phyloP scores from a whole-genome alignment of 1,140 invertebrate species.

The Homalodisca vitripennis region DNA sequence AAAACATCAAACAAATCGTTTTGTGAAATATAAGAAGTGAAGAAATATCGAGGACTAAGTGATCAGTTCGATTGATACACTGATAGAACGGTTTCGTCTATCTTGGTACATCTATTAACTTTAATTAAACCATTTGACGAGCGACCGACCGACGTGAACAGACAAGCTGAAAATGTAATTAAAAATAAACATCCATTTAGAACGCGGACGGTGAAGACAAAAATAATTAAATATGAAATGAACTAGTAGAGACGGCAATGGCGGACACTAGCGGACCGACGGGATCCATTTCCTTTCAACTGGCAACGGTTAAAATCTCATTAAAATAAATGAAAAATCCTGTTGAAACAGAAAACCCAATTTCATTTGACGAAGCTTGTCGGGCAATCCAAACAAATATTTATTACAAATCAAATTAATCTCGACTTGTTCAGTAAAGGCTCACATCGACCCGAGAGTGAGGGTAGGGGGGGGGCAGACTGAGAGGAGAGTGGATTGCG shows the following conservation, averaged over 20 bases:
- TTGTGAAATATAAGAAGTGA: too few species aligned
- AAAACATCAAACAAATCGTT: too few species aligned
- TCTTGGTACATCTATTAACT: too few species aligned
- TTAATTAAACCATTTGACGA: too few species aligned
- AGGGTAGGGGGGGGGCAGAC: not conserved
- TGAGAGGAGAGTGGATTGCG: too few species aligned
- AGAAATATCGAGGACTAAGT: too few species aligned
- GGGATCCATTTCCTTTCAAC: slow-evolving; percentile 1
- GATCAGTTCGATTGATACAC: too few species aligned
- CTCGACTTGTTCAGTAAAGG: slow-evolving; percentile 17
- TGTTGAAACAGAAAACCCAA: slow-evolving; percentile 23
- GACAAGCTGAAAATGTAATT: not conserved
- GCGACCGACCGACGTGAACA: too few species aligned
- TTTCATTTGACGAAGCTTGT: slow-evolving; percentile 26
- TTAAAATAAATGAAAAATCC: slow-evolving; percentile 26
- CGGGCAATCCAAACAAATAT: slow-evolving; percentile 23
- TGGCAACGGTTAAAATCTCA: slow-evolving; percentile 22
- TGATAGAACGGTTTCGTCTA: too few species aligned
- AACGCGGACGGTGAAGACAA: not conserved
- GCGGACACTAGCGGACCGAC: too few species aligned
- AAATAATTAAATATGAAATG: not conserved
- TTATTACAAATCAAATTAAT: slow-evolving; percentile 27
- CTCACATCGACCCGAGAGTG: not conserved
- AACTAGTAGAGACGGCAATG: not conserved
- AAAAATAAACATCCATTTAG: slow-evolving; percentile 1